A percentile compares a stretch with the other conserved stretches of the same genome.
Evolutionary conservation across 2,888 invertebrate species (phyloP).

Genomic region (Allophyes oxyacanthae): DNA sequence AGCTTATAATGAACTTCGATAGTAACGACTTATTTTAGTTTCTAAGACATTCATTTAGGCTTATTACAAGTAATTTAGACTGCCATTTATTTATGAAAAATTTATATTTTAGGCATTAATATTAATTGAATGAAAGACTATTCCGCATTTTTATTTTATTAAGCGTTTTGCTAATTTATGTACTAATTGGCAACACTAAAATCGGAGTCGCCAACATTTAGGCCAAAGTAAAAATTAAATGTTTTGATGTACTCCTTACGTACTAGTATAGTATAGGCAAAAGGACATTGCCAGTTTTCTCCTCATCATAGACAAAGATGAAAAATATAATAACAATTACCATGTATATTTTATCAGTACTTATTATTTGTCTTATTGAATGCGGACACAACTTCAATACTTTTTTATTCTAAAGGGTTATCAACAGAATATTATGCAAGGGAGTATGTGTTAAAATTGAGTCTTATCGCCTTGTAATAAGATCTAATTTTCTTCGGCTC

Average conservation of each 20-base stretch:
- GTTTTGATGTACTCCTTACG: conserved; percentile 31
- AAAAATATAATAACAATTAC: no score
- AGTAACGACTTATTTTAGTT: conserved; percentile 46
- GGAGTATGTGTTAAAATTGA: no score
- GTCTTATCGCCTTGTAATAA: no score
- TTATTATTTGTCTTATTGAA: no score
- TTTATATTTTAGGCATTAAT: conserved; percentile 48
- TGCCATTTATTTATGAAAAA: conserved; percentile 61
- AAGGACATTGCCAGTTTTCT: no score
- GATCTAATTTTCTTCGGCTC: no score
- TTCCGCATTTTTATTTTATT: conserved; percentile 43
- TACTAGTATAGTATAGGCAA: conserved; percentile 41
- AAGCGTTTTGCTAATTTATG: conserved; percentile 28
- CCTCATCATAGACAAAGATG: no score
- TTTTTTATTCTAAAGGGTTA: no score
- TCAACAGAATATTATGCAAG: no score
- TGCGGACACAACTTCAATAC: no score
- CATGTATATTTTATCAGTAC: no score
- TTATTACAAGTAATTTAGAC: conserved; percentile 50
- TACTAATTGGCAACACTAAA: conserved; percentile 38
- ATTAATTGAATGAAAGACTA: conserved; percentile 47
- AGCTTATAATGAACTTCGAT: conserved; percentile 49
- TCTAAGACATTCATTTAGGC: conserved; percentile 33
- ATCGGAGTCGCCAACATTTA: conserved; percentile 44
- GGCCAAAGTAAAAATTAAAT: conserved; percentile 48